phyloP scores from a whole-genome alignment of 2,888 invertebrate genomes.

The Aplocera efformata region DNA sequence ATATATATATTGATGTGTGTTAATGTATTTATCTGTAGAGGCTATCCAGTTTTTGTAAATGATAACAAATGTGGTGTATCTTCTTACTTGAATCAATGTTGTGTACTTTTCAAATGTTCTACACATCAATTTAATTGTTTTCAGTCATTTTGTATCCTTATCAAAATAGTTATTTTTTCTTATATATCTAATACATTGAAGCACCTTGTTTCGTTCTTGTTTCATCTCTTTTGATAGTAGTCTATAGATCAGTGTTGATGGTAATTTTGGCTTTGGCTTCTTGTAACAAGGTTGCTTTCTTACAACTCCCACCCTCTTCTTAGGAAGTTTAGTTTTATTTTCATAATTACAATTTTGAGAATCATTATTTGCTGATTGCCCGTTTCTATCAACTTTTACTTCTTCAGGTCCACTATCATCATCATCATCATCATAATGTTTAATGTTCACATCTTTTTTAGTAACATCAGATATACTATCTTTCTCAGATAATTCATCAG shows the following conservation, averaged over 20 bases:
- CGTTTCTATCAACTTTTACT: slow-evolving; percentile 29
- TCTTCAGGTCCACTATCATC: slow-evolving; percentile 77
- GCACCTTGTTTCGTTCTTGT: slow-evolving; percentile 91
- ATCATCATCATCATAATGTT: slow-evolving; percentile 9
- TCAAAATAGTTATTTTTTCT: slow-evolving; percentile 89
- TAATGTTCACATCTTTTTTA: slow-evolving; percentile 1
- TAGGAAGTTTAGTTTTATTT: slow-evolving; percentile 5
- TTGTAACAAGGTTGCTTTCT: slow-evolving; percentile 20
- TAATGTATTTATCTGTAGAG: too few species aligned
- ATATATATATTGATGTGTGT: too few species aligned
- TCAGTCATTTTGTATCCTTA: slow-evolving; percentile 19
- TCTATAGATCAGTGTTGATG: slow-evolving; percentile 84
- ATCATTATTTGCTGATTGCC: slow-evolving; percentile 2
- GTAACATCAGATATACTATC: neutral
- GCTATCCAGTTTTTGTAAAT: too few species aligned
- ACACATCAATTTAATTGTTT: too few species aligned
- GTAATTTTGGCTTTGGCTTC: slow-evolving; percentile 46
- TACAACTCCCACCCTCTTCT: slow-evolving; percentile 20
- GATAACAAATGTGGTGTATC: too few species aligned
- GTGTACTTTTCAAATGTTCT: too few species aligned
- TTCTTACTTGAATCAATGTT: too few species aligned
- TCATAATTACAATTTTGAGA: neutral
- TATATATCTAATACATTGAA: slow-evolving; percentile 92
- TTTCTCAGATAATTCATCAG: neutral
- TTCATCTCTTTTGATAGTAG: slow-evolving; percentile 88